Percentiles rank a stretch among this genome's conserved stretches.
These are phyloP conservation scores for Chionis minor DNA, from an alignment of 2,113 vertebrate species.

Conservation along the genomic window DNA sequence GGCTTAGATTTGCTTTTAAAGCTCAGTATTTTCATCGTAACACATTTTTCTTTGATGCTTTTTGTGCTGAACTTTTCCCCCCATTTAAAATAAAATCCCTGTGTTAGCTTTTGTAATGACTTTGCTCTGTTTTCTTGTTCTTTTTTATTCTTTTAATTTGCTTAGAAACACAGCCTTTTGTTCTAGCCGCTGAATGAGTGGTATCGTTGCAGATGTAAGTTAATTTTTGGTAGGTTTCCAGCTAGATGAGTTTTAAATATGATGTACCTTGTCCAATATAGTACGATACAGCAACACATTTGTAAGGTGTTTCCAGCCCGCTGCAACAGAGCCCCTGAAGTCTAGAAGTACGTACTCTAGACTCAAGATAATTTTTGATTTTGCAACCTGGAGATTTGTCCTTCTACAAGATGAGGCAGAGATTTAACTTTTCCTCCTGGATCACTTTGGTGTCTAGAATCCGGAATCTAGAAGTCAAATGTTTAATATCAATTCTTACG, in stretches of 20 bases:
- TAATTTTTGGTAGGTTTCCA: background rate
- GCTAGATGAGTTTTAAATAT: background rate
- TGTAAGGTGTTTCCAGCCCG: background rate
- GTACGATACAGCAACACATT: background rate
- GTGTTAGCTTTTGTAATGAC: background rate
- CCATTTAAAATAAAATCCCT: background rate
- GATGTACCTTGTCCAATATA: background rate
- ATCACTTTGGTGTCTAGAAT: background rate
- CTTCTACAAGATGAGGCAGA: background rate
- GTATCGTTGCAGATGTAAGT: background rate
- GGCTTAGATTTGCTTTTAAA: background rate
- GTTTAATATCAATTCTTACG: background rate
- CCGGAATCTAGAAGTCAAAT: background rate
- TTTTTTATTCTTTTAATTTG: background rate
- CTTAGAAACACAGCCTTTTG: background rate
- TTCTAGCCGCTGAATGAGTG: background rate
- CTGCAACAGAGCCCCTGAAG: background rate
- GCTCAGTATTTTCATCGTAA: background rate
- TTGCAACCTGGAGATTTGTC: background rate
- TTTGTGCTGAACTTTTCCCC: background rate
- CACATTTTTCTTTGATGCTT: background rate
- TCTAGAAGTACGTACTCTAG: background rate
- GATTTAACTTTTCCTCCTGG: background rate
- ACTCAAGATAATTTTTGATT: background rate
- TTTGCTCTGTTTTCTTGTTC: background rate